A percentile compares a stretch with the other conserved stretches of the same genome.
Conservation (phyloP, 2,797 vertebrate genomes). For the Salmo trutta region DNA sequence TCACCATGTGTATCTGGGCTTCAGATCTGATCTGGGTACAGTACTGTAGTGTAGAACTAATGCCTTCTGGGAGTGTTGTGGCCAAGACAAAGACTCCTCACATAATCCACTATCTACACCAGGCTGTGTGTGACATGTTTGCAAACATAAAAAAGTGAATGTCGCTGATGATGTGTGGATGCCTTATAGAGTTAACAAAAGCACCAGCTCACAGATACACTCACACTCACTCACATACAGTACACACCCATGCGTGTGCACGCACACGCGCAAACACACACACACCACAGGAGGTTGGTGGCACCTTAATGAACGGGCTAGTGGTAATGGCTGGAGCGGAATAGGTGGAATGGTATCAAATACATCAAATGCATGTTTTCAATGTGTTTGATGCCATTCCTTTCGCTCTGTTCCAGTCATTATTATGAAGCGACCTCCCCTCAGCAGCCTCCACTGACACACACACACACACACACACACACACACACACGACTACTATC, state of each 20-base stretch:
- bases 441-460: not conserved
- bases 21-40: not conserved
- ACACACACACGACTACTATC: constrained; percentile 15
- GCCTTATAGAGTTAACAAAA: not conserved
- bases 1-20: not conserved
- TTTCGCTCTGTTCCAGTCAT: too few species aligned
- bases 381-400: too few species aligned
- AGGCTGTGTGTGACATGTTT: not conserved
- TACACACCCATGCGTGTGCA: not conserved
- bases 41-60: not conserved
- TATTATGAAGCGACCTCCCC: too few species aligned
- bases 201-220: not conserved
- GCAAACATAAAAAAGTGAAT: not conserved
- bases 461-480: constrained; percentile 8
- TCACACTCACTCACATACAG: not conserved
- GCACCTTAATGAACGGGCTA: too few species aligned
- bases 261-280: constrained; percentile 3
- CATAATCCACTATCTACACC: not conserved
- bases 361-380: too few species aligned
- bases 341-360: too few species aligned
- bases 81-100: not conserved
- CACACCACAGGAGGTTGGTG: too few species aligned
- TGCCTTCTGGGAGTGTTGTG: not conserved
- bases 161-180: not conserved
- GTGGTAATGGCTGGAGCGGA: too few species aligned